These are phyloP conservation scores for Deroplatys truncata DNA, from an alignment of 2,888 invertebrate species.

Conservation along the genomic window DNA sequence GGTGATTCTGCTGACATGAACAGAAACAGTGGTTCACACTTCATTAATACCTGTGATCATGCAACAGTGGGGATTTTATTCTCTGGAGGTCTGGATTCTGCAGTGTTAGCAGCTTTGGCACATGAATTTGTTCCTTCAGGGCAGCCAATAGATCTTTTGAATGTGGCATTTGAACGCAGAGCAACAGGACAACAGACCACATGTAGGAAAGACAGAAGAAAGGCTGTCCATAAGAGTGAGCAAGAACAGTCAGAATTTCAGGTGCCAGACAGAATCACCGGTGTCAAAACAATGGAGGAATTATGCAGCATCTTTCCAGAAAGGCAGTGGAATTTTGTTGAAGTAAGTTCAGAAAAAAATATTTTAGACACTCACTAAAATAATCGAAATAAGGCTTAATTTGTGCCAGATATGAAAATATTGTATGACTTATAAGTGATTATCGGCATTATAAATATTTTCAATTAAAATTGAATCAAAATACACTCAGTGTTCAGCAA, in stretches of 20 bases:
- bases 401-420: too few relatives aligned
- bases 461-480: too few relatives aligned
- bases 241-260: neutral
- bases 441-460: too few relatives aligned
- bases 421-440: too few relatives aligned
- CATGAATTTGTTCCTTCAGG: conserved; percentile 60
- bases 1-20: neutral
- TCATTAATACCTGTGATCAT: conserved; percentile 48
- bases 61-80: conserved; percentile 78
- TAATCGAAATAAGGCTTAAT: too few relatives aligned
- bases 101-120: conserved; percentile 79
- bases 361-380: too few relatives aligned
- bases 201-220: conserved; percentile 4
- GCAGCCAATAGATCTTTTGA: conserved; percentile 83
- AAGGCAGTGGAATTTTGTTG: conserved; percentile 78
- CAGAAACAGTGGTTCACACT: neutral
- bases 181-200: conserved; percentile 18
- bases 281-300: conserved; percentile 64
- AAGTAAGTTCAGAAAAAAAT: conserved; percentile 46
- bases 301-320: conserved; percentile 62
- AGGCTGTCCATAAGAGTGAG: neutral
- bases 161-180: conserved; percentile 83
- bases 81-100: conserved; percentile 88
- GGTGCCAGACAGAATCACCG: conserved; percentile 83
- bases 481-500: too few relatives aligned